These are phyloP conservation scores for Brachionus angularis DNA, from an alignment of 1,140 invertebrate species.

Conservation along the genomic window DNA sequence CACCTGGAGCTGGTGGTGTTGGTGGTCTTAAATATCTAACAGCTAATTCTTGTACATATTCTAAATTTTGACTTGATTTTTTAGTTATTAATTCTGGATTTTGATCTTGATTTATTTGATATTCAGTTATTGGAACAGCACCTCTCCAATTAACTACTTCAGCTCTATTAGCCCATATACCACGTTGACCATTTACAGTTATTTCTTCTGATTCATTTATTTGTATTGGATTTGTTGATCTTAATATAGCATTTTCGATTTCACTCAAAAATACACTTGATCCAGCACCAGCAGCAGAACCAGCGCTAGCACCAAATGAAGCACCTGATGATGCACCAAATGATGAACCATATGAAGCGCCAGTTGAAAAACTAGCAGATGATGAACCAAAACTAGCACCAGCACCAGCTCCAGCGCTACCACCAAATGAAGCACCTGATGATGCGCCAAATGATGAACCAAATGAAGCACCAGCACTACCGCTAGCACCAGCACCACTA, in stretches of 20 bases:
- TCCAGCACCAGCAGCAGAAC: neutral
- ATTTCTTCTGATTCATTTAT: constrained; percentile 39
- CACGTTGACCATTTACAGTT: constrained; percentile 39
- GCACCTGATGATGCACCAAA: neutral
- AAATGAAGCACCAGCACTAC: no score
- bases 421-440: no score
- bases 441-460: no score
- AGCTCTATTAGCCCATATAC: constrained; percentile 32
- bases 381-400: neutral
- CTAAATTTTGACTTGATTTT: neutral
- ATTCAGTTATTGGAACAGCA: constrained; percentile 31
- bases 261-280: constrained; percentile 23
- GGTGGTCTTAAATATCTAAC: constrained; percentile 42
- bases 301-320: neutral
- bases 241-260: constrained; percentile 4
- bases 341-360: neutral
- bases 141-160: constrained; percentile 39
- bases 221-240: constrained; percentile 34
- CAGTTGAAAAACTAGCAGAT: neutral
- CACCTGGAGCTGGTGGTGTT: constrained; percentile 44
- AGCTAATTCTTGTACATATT: constrained; percentile 41
- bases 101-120: constrained; percentile 31
- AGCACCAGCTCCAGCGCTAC: no score
- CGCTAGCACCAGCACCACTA: no score
- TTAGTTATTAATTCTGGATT: constrained; percentile 38